A percentile compares a stretch with the other conserved stretches of the same genome.
Evolutionary conservation across 2,113 vertebrate species (phyloP).

Genomic region (Brachyhypopomus occidentalis): DNA sequence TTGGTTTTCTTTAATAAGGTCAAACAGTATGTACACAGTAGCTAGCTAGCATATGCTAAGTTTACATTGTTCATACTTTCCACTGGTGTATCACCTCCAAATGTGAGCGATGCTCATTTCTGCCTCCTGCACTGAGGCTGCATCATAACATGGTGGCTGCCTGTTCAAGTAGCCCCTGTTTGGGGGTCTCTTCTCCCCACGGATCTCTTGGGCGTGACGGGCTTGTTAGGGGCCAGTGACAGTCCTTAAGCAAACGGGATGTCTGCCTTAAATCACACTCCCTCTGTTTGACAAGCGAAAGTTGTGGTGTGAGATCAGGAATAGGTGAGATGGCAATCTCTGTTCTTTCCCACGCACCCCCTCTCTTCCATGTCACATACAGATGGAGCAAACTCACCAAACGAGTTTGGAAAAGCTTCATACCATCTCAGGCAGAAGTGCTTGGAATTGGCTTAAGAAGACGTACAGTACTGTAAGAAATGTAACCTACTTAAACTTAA

Average conservation of each 20-base stretch:
- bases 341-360: conserved; percentile 32
- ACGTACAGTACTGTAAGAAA: no score
- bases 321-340: conserved; percentile 33
- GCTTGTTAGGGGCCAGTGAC: conserved; percentile 22
- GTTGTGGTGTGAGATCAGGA: conserved; percentile 27
- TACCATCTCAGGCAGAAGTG: not conserved
- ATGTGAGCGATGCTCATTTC: no score
- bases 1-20: not conserved
- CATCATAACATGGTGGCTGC: no score
- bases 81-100: no score
- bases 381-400: not conserved
- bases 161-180: not conserved
- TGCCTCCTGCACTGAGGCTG: no score
- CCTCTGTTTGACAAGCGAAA: conserved; percentile 42
- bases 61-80: no score
- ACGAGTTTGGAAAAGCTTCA: not conserved
- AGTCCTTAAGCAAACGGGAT: conserved; percentile 8
- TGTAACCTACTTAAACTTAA: no score
- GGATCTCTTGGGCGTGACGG: conserved; percentile 2
- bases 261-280: conserved; percentile 30
- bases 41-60: no score
- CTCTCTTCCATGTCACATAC: conserved; percentile 9
- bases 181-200: conserved; percentile 45
- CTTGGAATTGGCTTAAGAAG: not conserved
- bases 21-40: no score